A percentile compares a stretch with the other conserved stretches of the same genome.
These are phyloP conservation scores for Botrylloides violaceus DNA, from an alignment of 23 tunicate species.

Conservation along the genomic window DNA sequence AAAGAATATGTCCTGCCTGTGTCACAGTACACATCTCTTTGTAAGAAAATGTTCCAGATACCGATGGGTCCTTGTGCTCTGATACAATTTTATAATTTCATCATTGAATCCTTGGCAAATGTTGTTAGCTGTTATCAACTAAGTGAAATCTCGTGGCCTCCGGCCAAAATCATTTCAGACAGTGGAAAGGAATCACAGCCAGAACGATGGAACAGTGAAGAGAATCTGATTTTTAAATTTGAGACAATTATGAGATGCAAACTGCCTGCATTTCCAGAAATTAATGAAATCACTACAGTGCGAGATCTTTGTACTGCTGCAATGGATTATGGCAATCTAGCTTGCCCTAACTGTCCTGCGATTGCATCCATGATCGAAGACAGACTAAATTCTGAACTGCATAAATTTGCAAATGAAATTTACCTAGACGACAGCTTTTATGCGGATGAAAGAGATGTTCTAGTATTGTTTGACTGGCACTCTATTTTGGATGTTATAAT, in stretches of 20 bases:
- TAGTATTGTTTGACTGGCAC: conserved; percentile 8
- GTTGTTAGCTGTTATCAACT: conserved; percentile 19
- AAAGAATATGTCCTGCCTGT: conserved; percentile 26
- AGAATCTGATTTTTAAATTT: neutral
- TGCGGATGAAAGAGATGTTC: neutral
- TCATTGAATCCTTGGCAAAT: conserved; percentile 1
- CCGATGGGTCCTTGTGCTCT: conserved; percentile 21
- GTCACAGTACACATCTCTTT: conserved; percentile 4
- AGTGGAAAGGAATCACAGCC: neutral
- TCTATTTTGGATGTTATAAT: conserved; percentile 9
- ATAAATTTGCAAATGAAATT: neutral
- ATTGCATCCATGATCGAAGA: neutral
- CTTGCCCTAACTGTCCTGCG: conserved; percentile 10
- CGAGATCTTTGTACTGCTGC: neutral
- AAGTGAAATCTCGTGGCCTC: conserved; percentile 55
- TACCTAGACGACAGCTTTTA: neutral
- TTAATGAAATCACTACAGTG: neutral
- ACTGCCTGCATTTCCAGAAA: conserved; percentile 5
- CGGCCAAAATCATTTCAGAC: conserved; percentile 22
- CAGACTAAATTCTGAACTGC: neutral
- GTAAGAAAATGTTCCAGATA: conserved; percentile 7
- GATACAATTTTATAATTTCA: conserved; percentile 25
- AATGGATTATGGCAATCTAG: neutral
- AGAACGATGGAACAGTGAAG: conserved; percentile 14
- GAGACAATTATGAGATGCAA: neutral